phyloP scores from a whole-genome alignment of 2,797 vertebrate genomes.

The Loriculus beryllinus region DNA sequence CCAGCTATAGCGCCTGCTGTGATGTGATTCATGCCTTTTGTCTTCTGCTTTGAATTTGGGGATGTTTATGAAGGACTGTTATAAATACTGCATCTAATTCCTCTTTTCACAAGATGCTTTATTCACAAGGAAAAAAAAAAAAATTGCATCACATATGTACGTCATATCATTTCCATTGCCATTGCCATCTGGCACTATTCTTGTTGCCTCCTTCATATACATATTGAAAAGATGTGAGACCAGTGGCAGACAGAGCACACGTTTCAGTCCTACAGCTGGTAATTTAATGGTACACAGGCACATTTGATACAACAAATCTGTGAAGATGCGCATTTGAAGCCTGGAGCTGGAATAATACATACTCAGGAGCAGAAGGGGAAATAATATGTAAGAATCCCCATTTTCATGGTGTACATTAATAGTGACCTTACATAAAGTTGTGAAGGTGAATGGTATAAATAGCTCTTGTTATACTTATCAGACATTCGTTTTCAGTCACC shows the following conservation, averaged over 20 bases:
- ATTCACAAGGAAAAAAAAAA: slow-evolving; percentile 52
- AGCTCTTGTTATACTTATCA: background rate
- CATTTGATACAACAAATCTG: background rate
- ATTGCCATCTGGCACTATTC: slow-evolving; percentile 59
- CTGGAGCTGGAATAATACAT: background rate
- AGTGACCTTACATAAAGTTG: background rate
- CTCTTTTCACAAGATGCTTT: slow-evolving; percentile 69
- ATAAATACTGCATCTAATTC: slow-evolving; percentile 73
- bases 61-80: slow-evolving; percentile 75
- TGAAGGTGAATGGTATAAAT: background rate
- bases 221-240: slow-evolving; percentile 28
- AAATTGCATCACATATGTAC: slow-evolving; percentile 58
- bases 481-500: background rate
- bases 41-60: slow-evolving; percentile 73
- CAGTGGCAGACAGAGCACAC: slow-evolving; percentile 9
- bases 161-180: slow-evolving; percentile 63
- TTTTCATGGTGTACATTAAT: background rate
- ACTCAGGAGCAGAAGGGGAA: background rate
- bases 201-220: background rate
- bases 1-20: slow-evolving; percentile 50
- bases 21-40: slow-evolving; percentile 78
- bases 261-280: background rate
- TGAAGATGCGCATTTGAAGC: background rate
- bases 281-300: background rate
- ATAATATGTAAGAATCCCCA: background rate